These are phyloP conservation scores for Phrynosoma platyrhinos DNA, from an alignment of 2,113 vertebrate genomes.

Conservation along the genomic window DNA sequence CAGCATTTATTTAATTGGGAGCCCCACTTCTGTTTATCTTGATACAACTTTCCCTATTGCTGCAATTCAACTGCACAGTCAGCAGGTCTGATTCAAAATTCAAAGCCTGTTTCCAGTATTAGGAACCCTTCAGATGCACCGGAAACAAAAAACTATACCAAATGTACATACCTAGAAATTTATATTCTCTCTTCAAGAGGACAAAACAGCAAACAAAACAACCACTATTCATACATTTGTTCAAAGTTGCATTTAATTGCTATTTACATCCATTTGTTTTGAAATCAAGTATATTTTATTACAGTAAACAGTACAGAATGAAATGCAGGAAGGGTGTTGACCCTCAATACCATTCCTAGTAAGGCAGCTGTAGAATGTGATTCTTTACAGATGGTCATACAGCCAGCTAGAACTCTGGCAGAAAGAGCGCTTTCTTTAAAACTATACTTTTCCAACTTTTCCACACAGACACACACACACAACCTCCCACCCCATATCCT, in stretches of 20 bases:
- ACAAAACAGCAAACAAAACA: constrained; percentile 50
- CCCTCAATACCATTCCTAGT: constrained; percentile 68
- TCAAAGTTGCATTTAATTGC: constrained; percentile 80
- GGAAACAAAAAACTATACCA: not conserved
- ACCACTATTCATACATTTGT: constrained; percentile 70
- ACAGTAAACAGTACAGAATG: constrained; percentile 75
- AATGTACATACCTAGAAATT: no score
- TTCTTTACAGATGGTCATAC: constrained; percentile 67
- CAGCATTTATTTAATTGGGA: not conserved
- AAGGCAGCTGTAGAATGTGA: constrained; percentile 72
- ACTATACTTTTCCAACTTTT: constrained; percentile 23
- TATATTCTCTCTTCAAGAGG: constrained; percentile 2
- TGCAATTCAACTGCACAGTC: not conserved
- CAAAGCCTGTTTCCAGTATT: not conserved
- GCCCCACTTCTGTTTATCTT: not conserved
- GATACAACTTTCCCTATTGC: not conserved
- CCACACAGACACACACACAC: no score
- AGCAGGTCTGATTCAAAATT: not conserved
- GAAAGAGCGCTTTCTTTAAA: constrained; percentile 51
- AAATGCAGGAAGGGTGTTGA: constrained; percentile 70
- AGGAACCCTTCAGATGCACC: no score
- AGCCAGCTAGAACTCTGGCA: constrained; percentile 57
- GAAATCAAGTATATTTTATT: constrained; percentile 66
- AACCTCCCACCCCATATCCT: not conserved
- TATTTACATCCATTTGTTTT: constrained; percentile 76